Evolutionary conservation across 2,888 invertebrate genomes (phyloP), one percentile per base, ranked within the genome.

Genomic region (Drosophila hamatofila): DNA sequence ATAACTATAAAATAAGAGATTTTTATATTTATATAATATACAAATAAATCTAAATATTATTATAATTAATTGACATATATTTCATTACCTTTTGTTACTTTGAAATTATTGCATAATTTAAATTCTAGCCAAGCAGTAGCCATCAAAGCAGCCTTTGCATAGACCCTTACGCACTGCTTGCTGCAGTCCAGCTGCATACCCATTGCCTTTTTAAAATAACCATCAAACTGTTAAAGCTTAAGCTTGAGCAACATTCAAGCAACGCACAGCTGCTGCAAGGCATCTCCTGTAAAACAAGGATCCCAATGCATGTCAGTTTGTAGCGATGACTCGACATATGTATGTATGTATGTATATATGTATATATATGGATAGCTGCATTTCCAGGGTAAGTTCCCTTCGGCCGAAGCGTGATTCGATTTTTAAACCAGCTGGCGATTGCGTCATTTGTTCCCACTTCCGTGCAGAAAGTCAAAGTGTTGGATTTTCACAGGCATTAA

Each of bases 401-500:
- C 49, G 18, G 21, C 21, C 1, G 3, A 33, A 33, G 49, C 48
- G 30, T 18, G 30, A 27, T 30, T 18, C 12, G 30, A 49, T 21
- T 33, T 14, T 12, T 21, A 33, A 30, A 6, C 8, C 49, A 30
- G 2, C 33, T 33, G 18, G 30, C 33, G 18, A 14, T 69, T 51
- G 48, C 42, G 18, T 46, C 35, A 30, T 35, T 35, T 39, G 35
- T 21, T 59, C 64, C 41, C 61, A 68, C 59, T 37, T 73, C 65
- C 56, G 27, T 44, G 44, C 55, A 49, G 55, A n/a, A 27, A 42
- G 27, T 11, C 16, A 59, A 63, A 42, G 30, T 54, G 49, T 62
- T 48, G 49, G 39, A 42, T 67, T 68, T 52, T 75, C 65, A 48
- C 51, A 56, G 39, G 12, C 35, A 33, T 68, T 68, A 66, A 73